These are phyloP conservation scores for Triplophysa rosa DNA, from an alignment of 2,113 vertebrate genomes.

Conservation along the genomic window DNA sequence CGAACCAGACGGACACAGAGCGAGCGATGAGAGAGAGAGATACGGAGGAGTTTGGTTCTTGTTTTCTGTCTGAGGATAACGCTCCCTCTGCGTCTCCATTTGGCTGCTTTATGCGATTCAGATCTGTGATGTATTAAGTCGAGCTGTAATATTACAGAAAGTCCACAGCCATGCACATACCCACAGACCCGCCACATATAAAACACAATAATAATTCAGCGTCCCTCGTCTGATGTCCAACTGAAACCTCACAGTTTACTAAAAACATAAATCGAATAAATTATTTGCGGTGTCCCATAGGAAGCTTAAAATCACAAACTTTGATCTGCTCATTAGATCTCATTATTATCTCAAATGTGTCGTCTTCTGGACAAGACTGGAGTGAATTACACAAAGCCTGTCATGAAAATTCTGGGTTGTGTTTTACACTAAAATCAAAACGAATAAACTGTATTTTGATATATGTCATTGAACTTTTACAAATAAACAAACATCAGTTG, in stretches of 20 bases:
- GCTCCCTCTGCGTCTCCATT: neutral
- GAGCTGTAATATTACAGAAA: constrained; percentile 1
- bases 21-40: constrained; percentile 3
- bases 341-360: neutral
- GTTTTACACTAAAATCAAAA: neutral
- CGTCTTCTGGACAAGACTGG: neutral
- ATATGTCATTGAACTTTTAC: no score
- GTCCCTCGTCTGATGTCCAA: neutral
- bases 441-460: no score
- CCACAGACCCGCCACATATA: neutral
- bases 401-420: neutral
- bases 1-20: neutral
- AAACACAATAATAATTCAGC: constrained; percentile 1
- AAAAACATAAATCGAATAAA: neutral
- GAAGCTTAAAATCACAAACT: neutral
- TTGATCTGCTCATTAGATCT: neutral
- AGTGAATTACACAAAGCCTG: neutral
- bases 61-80: constrained; percentile 28
- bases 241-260: neutral
- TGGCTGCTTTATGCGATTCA: neutral
- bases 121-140: constrained; percentile 14
- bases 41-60: constrained; percentile 24
- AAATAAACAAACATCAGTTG: no score
- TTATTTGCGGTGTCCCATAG: no score
- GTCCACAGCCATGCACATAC: neutral